Conservation (phyloP, 2,888 invertebrate genomes). For the Pseudoips prasinana region DNA sequence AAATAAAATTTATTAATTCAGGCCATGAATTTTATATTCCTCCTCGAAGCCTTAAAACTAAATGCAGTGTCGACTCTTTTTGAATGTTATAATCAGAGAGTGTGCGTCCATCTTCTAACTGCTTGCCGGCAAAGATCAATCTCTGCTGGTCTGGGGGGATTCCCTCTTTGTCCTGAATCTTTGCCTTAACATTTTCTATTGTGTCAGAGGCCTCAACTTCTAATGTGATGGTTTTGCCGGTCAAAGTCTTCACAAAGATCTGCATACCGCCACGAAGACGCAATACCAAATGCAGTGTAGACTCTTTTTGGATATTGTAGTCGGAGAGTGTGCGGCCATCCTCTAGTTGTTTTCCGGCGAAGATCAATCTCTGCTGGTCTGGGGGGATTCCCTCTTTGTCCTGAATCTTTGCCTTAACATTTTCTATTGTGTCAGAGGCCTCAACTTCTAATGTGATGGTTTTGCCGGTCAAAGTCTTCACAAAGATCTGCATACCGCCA, state of each 20-base stretch:
- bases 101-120: slow-evolving; percentile 8
- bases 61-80: slow-evolving; percentile 3
- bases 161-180: slow-evolving; percentile 11
- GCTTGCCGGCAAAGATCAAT: slow-evolving; percentile 10
- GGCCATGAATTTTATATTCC: background rate
- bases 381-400: slow-evolving; percentile 17
- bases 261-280: slow-evolving; percentile 17
- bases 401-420: slow-evolving; percentile 16
- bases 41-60: slow-evolving; percentile 3
- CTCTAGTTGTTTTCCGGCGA: slow-evolving; percentile 15
- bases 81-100: slow-evolving; percentile 6
- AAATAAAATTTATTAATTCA: too few species aligned
- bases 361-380: slow-evolving; percentile 15
- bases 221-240: slow-evolving; percentile 10
- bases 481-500: slow-evolving; percentile 19
- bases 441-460: slow-evolving; percentile 14
- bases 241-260: slow-evolving; percentile 11
- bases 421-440: slow-evolving; percentile 12
- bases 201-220: slow-evolving; percentile 12
- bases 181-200: slow-evolving; percentile 10
- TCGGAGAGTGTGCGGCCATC: slow-evolving; percentile 14
- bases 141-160: slow-evolving; percentile 11
- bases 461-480: slow-evolving; percentile 14
- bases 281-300: slow-evolving; percentile 12
- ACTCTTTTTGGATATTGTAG: slow-evolving; percentile 17